phyloP scores from a whole-genome alignment of 2,888 invertebrate species.

The Eudasyphora cyanicolor region DNA sequence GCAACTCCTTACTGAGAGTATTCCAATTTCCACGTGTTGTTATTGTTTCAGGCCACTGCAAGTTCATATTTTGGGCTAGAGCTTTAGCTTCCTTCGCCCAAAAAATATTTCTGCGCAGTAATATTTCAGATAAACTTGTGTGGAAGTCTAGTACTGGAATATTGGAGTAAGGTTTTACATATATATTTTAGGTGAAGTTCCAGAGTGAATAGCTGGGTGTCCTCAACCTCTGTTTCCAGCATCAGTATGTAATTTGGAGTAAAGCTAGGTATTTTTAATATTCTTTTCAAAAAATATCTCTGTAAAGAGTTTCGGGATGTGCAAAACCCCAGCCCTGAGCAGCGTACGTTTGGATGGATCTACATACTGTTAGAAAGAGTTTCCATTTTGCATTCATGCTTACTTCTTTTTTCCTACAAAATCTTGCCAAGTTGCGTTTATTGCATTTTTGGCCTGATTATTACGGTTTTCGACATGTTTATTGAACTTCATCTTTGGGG shows the following conservation, averaged over 20 bases:
- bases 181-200: neutral
- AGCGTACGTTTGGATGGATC: neutral
- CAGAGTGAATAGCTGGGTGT: neutral
- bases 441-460: neutral
- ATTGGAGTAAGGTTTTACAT: neutral
- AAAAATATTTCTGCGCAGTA: neutral
- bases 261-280: neutral
- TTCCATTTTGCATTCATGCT: no score
- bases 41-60: neutral
- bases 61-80: neutral
- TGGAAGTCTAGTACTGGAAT: no score
- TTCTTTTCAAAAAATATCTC: neutral
- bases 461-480: neutral
- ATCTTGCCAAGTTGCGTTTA: neutral
- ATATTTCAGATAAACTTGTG: no score
- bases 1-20: neutral
- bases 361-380: no score
- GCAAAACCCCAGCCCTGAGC: neutral
- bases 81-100: neutral
- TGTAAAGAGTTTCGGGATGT: neutral
- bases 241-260: neutral
- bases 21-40: neutral
- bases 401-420: no score
- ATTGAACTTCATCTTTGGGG: neutral
- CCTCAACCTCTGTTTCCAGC: neutral